Percentiles rank a stretch among this genome's conserved stretches.
Conservation (phyloP, 2,113 vertebrate species). For the Panthera leo region DNA sequence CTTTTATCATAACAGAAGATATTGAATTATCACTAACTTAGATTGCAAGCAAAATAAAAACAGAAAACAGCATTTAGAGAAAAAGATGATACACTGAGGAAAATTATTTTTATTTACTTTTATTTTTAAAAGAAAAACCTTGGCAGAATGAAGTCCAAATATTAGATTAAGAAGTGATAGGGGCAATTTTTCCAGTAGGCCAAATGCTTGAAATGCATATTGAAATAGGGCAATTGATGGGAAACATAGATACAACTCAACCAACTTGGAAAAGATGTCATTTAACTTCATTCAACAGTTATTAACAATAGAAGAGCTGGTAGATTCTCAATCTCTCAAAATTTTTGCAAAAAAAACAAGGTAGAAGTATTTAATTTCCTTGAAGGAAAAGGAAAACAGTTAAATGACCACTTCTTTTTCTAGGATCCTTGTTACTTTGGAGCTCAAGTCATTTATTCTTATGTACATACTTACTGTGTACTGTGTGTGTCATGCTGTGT, state of each 20-base stretch:
- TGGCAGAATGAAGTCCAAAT: not conserved
- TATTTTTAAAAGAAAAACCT: conserved; percentile 49
- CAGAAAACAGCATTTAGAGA: conserved; percentile 60
- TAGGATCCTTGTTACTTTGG: not conserved
- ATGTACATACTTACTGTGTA: not conserved
- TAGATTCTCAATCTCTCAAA: conserved; percentile 3
- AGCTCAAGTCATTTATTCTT: not conserved
- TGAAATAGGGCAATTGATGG: not conserved
- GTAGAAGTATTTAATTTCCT: not conserved
- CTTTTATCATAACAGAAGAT: conserved; percentile 52
- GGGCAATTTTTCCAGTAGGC: not conserved
- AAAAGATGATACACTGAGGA: not conserved
- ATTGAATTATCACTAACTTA: conserved; percentile 56
- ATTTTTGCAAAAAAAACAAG: not conserved
- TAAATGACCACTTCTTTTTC: not conserved
- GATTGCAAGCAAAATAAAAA: conserved; percentile 47
- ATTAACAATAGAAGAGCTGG: not conserved
- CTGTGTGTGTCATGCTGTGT: not conserved
- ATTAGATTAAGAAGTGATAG: not conserved
- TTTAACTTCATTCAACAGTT: conserved; percentile 5
- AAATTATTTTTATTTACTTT: conserved; percentile 58
- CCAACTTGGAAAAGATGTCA: not conserved
- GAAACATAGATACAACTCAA: conserved; percentile 16
- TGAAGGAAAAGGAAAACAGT: conserved; percentile 24
- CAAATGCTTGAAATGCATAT: not conserved